Evolutionary conservation across 2,888 invertebrate species (phyloP).

Genomic region (Nephrocerus scutellatus): DNA sequence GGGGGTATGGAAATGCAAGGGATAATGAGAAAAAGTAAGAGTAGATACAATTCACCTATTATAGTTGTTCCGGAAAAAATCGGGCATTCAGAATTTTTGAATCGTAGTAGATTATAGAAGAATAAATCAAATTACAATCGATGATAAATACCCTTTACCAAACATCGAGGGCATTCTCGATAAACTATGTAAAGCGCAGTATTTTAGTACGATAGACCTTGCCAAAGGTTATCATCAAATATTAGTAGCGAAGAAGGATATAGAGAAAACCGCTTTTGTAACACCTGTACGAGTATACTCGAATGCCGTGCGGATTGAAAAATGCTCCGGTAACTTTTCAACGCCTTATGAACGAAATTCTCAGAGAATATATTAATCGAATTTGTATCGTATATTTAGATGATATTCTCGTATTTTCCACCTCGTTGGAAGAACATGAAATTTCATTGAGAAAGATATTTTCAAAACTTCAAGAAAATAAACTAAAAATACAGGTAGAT

Average conservation of each 20-base stretch:
- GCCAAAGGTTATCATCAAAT: slow-evolving; percentile 7
- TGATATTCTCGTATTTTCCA: slow-evolving; percentile 1
- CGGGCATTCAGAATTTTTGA: slow-evolving; percentile 6
- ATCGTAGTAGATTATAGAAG: no score
- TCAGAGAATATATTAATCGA: slow-evolving; percentile 10
- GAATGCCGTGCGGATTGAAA: slow-evolving; percentile 14
- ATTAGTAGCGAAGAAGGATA: slow-evolving; percentile 12
- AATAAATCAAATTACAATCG: no score
- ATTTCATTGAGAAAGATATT: slow-evolving; percentile 1
- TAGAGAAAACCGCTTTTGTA: slow-evolving; percentile 20
- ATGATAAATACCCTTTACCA: no score
- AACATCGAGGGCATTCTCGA: no score
- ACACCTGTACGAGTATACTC: slow-evolving; percentile 19
- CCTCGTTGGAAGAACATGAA: background rate
- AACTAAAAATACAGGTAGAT: slow-evolving; percentile 2
- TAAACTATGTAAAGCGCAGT: background rate
- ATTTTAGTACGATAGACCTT: slow-evolving; percentile 7
- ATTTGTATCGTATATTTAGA: slow-evolving; percentile 11
- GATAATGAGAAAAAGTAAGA: slow-evolving; percentile 12
- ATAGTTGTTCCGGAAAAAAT: no score
- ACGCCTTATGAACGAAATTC: slow-evolving; percentile 3
- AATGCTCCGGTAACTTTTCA: slow-evolving; percentile 2
- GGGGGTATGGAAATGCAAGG: slow-evolving; percentile 16
- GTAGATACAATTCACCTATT: no score
- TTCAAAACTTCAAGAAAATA: background rate